Evolutionary conservation across 2,888 invertebrate species (phyloP).

Genomic region (Adineta ricciae): DNA sequence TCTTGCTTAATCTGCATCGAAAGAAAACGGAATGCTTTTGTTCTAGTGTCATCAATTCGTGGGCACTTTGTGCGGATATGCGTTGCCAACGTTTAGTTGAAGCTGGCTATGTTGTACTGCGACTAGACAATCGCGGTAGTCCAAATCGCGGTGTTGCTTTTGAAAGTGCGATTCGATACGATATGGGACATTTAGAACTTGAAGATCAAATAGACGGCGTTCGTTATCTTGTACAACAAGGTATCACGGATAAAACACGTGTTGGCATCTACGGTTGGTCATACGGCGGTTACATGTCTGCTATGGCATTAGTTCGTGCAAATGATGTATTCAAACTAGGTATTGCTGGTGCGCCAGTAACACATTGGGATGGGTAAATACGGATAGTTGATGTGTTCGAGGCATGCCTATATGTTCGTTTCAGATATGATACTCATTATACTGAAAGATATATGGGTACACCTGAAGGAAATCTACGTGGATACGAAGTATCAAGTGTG

Average conservation of each 20-base stretch:
- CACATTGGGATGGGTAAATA: constrained; percentile 81
- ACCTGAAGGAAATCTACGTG: constrained; percentile 65
- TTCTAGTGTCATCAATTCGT: neutral
- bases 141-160: constrained; percentile 80
- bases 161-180: constrained; percentile 75
- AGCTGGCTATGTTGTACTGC: constrained; percentile 86
- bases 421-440: constrained; percentile 74
- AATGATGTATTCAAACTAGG: constrained; percentile 85
- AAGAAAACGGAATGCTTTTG: too few relatives aligned
- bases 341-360: constrained; percentile 92
- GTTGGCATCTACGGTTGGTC: constrained; percentile 97
- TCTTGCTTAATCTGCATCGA: too few relatives aligned
- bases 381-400: too few relatives aligned
- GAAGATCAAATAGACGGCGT: constrained; percentile 89
- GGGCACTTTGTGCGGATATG: constrained; percentile 44
- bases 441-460: constrained; percentile 92
- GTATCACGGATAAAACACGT: constrained; percentile 63
- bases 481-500: constrained; percentile 61
- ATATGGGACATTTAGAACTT: constrained; percentile 85
- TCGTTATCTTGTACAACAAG: constrained; percentile 64
- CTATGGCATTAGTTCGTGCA: constrained; percentile 82
- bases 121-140: constrained; percentile 88
- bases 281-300: constrained; percentile 91
- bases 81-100: constrained; percentile 87
- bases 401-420: too few relatives aligned